Base-by-base conservation (phyloP, 2,797 vertebrate genomes). In the Peromyscus eremicus region DNA sequence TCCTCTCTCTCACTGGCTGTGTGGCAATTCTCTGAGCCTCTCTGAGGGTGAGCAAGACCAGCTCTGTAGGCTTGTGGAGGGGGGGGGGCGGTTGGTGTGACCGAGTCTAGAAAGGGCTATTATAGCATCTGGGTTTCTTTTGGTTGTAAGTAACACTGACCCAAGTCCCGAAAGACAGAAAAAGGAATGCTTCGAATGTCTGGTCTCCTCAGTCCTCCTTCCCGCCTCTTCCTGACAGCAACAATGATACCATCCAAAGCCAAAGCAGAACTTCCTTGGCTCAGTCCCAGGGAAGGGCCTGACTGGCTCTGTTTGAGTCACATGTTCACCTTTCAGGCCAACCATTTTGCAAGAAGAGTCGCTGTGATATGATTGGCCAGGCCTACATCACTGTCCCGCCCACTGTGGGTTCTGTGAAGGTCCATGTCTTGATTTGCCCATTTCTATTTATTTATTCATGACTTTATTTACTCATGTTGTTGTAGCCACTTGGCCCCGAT, bases 221-320 rank as follows among this genome's bases (percentile, higher is more conserved):
- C 73, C 68, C 3, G 6, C n/a, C 14, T 6, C 79, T 87, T 25
- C 52, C 84, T 68, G 11, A 52, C 49, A 5, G 34, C 9, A 19
- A 3, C 21, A 55, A 7, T 19, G n/a, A 29, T 13, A 29, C 37
- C 8, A 25, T 19, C 4, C 37, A 34, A 1, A 34, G 34, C 23
- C 37, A 60, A 37, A 55, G 70, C 7, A 68, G 34, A 75, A 52
- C 64, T 81, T 37, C 46, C 73, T 62, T 16, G 3, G 46, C 29
- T 60, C 19, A 16, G 4, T 75, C 49, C 60, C 83, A 94, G 79
- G 49, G 73, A 76, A 94, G 84, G n/a, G 10, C n/a, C 64, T 95
- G 55, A 95, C 68, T 89, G 97, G 88, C 52, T 13, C 8, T 92
- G 40, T 40, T 73, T 80, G 57, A 83, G 85, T 87, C 95, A 95